Evolutionary conservation across 2,888 invertebrate genomes (phyloP).

Genomic region (Hirtodrosophila trivittata): DNA sequence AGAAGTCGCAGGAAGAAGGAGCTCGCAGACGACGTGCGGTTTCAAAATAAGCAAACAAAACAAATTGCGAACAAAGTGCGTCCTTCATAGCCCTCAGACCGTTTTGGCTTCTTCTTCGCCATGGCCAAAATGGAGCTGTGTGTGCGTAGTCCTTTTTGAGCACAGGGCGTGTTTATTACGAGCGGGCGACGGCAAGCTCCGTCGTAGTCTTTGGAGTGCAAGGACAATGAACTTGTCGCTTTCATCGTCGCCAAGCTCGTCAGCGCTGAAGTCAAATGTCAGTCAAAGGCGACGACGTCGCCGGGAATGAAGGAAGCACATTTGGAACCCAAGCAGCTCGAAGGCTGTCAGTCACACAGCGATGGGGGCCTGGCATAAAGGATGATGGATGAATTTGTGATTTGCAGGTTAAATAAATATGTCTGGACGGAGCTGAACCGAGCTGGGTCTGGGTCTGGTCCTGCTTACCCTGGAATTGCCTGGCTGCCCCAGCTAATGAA

Average conservation of each 20-base stretch:
- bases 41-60: slow-evolving; percentile 74
- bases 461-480: slow-evolving; percentile 10
- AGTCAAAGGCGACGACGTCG: slow-evolving; percentile 62
- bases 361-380: slow-evolving; percentile 55
- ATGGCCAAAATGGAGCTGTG: slow-evolving; percentile 22
- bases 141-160: slow-evolving; percentile 39
- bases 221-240: slow-evolving; percentile 81
- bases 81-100: slow-evolving; percentile 50
- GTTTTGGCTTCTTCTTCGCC: not conserved
- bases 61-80: slow-evolving; percentile 80
- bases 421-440: slow-evolving; percentile 37
- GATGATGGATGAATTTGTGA: slow-evolving; percentile 81
- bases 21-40: slow-evolving; percentile 37
- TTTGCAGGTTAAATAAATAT: slow-evolving; percentile 80
- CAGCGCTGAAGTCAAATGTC: slow-evolving; percentile 77
- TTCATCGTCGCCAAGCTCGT: slow-evolving; percentile 72
- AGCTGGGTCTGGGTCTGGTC: slow-evolving; percentile 16
- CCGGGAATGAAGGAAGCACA: slow-evolving; percentile 35
- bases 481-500: slow-evolving; percentile 65
- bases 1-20: slow-evolving; percentile 1
- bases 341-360: slow-evolving; percentile 58
- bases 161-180: slow-evolving; percentile 70
- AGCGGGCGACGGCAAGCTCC: slow-evolving; percentile 13
- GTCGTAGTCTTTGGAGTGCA: slow-evolving; percentile 55
- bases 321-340: slow-evolving; percentile 39